phyloP scores from a whole-genome alignment of 2,113 vertebrate species.

The Pithys albifrons region DNA sequence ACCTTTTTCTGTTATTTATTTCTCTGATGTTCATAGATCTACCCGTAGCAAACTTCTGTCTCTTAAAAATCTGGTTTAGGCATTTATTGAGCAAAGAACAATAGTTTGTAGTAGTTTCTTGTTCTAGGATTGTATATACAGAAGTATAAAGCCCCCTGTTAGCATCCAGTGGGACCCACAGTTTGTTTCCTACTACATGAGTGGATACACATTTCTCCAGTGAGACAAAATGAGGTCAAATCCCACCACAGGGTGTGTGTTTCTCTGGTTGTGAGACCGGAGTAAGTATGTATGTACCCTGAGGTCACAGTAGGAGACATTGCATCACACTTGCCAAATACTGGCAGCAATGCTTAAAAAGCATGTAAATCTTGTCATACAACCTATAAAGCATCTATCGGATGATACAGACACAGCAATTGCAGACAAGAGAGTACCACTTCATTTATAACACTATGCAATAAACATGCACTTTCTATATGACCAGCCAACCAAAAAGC shows the following conservation, averaged over 20 bases:
- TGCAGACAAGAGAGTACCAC: neutral
- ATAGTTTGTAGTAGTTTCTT: neutral
- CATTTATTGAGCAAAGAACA: neutral
- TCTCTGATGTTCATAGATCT: neutral
- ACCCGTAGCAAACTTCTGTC: neutral
- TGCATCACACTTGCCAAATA: neutral
- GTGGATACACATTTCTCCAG: neutral
- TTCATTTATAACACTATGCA: neutral
- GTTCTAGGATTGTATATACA: neutral
- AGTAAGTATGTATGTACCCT: neutral
- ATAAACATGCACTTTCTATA: neutral
- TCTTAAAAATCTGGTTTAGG: neutral
- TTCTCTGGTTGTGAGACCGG: neutral
- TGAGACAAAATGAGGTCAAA: neutral
- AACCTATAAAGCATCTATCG: neutral
- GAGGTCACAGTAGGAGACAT: neutral
- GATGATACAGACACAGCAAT: neutral
- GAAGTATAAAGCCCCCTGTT: neutral
- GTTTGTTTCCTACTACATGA: neutral
- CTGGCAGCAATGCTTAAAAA: neutral
- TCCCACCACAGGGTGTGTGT: neutral
- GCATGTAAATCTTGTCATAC: neutral
- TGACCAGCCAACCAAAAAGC: neutral
- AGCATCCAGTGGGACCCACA: rapidly evolving
- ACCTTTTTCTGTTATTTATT: neutral